A percentile compares a stretch with the other conserved stretches of the same genome.
phyloP scores from a whole-genome alignment of 2,888 invertebrate species.

The Diogma glabrata region DNA sequence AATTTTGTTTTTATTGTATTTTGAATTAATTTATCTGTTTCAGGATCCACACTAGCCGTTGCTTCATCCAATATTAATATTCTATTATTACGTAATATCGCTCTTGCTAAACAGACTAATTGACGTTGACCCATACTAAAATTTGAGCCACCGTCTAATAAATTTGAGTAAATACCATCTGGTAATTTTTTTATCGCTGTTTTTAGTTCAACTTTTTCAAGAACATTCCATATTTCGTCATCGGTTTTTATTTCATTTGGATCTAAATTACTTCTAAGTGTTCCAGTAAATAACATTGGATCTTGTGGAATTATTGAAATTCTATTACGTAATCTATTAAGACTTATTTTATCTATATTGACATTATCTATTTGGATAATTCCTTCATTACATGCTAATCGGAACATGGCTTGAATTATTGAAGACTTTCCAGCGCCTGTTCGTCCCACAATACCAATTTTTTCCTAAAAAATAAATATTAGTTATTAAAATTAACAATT shows the following conservation, averaged over 20 bases:
- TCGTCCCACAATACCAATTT: constrained; percentile 68
- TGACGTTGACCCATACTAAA: constrained; percentile 74
- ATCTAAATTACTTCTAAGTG: constrained; percentile 64
- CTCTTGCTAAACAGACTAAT: constrained; percentile 67
- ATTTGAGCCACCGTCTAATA: constrained; percentile 62
- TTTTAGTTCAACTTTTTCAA: constrained; percentile 63
- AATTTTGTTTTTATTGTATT: constrained; percentile 71
- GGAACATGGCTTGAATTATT: constrained; percentile 58
- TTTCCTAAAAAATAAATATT: constrained; percentile 8
- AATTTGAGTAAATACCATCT: constrained; percentile 48
- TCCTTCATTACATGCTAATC: constrained; percentile 61
- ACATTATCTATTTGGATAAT: constrained; percentile 57
- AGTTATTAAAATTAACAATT: background rate
- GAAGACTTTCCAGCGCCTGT: constrained; percentile 75
- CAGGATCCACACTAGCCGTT: constrained; percentile 71
- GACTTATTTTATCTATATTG: constrained; percentile 49
- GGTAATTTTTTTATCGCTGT: constrained; percentile 46
- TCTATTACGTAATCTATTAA: constrained; percentile 57
- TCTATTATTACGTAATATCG: constrained; percentile 49
- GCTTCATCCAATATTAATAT: constrained; percentile 58
- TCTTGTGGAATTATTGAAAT: constrained; percentile 83
- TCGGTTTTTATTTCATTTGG: constrained; percentile 60
- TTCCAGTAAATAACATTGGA: constrained; percentile 64
- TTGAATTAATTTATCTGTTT: constrained; percentile 77
- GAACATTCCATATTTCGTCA: constrained; percentile 54